These are phyloP conservation scores for Alaudala cheleensis DNA, from an alignment of 2,113 vertebrate species.

Conservation along the genomic window DNA sequence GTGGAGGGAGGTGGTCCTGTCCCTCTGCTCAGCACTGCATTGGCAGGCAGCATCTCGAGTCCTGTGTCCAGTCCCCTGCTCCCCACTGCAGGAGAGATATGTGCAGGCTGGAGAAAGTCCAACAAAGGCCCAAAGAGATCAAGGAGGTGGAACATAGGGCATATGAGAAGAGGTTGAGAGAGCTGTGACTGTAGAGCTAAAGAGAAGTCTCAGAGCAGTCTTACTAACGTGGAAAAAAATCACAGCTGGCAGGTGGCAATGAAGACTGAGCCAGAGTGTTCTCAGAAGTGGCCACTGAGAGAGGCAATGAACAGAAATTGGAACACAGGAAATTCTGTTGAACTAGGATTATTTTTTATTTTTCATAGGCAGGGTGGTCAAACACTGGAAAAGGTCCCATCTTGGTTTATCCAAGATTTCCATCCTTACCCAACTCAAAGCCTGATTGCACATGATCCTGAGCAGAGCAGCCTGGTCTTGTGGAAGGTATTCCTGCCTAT, in stretches of 20 bases:
- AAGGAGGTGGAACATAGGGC: background rate
- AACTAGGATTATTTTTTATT: background rate
- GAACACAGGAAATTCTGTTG: background rate
- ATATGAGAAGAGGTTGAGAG: background rate
- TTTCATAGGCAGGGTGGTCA: background rate
- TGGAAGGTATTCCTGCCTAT: background rate
- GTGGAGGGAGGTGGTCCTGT: background rate
- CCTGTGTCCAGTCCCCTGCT: background rate
- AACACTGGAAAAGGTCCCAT: background rate
- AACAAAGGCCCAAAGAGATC: background rate
- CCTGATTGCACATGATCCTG: background rate
- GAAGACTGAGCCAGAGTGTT: background rate
- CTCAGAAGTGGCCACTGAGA: background rate
- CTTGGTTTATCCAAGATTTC: background rate
- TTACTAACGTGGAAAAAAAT: background rate
- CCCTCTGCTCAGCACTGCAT: background rate
- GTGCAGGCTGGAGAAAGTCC: background rate
- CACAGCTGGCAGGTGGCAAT: background rate
- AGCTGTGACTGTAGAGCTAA: background rate
- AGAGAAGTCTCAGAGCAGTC: background rate
- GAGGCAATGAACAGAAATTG: background rate
- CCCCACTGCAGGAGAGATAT: background rate
- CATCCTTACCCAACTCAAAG: background rate
- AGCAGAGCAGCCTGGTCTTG: background rate
- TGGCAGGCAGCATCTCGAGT: background rate